Base-by-base conservation (phyloP, 2,888 invertebrate species). In the Danaus chrysippus region DNA sequence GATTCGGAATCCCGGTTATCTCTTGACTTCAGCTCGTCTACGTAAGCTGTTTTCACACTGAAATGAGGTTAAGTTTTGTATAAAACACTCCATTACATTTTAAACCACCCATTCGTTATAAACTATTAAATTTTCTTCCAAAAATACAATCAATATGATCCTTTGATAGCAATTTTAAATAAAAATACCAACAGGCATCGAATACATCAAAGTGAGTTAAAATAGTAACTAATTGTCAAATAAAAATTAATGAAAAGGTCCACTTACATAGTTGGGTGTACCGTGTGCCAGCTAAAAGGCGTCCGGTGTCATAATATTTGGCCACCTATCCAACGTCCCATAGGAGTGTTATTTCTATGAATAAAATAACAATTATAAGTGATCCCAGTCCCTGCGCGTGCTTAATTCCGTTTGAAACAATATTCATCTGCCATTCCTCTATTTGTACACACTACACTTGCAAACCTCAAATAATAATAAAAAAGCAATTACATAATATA, bases 361-460 rank as follows among this genome's bases (percentile, higher is more conserved):
- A 91, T 91, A 91, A 91, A 91, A 91, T 91, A 91, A 91, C 91
- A 91, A 91, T 91, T 91, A 91, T 90, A 90, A 89, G 89, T 91
- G 88, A 87, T 88, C 86, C 79, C 78, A 77, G 76, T 75, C 83
- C 82, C 84, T 78, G 81, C 76, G 86, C 87, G 90, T 86, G 87
- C 84, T 82, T 90, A 87, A 90, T 90, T 89, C 88, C 86, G 85
- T 87, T 89, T 89, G 87, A 90, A 90, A 90, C 85, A 90, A 90
- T 90, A 89, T 88, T 86, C 89, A 88, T 89, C 87, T 88, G 84
- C 81, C 83, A 82, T 85, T 86, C 83, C 84, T 77, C 76, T 81
- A 68, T 64, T 62, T 68, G 84, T 82, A 82, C 71, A 87, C 76
- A 59, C 73, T 1, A 6, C 9, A 49, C 15, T 12, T 17, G 10